Percentiles rank a stretch among this genome's conserved stretches.
These are phyloP conservation scores for Anastrepha obliqua DNA, from an alignment of 1,140 invertebrate genomes.

Conservation along the genomic window DNA sequence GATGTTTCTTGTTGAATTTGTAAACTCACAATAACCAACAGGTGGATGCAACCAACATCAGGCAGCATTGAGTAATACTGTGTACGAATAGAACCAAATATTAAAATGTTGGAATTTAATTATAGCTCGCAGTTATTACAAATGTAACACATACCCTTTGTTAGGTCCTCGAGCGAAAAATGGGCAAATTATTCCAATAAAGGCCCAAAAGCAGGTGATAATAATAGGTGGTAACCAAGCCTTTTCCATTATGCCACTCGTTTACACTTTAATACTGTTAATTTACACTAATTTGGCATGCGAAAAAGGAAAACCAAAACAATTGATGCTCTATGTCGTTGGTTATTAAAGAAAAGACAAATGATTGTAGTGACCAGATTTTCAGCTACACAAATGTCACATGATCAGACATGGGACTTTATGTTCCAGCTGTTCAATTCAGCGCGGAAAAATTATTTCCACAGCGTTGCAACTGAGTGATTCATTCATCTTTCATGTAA, in stretches of 20 bases:
- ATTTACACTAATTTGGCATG: not conserved
- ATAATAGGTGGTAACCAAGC: conserved; percentile 83
- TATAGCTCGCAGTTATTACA: conserved; percentile 20
- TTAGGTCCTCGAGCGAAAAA: conserved; percentile 92
- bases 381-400: conserved; percentile 65
- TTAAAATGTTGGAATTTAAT: not conserved
- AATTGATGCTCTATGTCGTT: not conserved
- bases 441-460: not conserved
- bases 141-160: conserved; percentile 76
- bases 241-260: conserved; percentile 82
- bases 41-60: conserved; percentile 90
- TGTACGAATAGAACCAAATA: conserved; percentile 37
- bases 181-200: conserved; percentile 88
- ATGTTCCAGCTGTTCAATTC: conserved; percentile 14
- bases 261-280: conserved; percentile 61
- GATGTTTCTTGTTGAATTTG: not conserved
- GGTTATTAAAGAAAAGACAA: conserved; percentile 56
- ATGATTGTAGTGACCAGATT: conserved; percentile 61
- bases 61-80: conserved; percentile 82
- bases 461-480: no score
- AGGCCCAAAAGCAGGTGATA: conserved; percentile 88
- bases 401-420: conserved; percentile 60
- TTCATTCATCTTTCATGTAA: no score
- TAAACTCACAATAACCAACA: conserved; percentile 88
- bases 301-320: conserved; percentile 35